A percentile compares a stretch with the other conserved stretches of the same genome.
phyloP scores from a whole-genome alignment of 2,113 vertebrate species.

The Lethenteron reissneri region DNA sequence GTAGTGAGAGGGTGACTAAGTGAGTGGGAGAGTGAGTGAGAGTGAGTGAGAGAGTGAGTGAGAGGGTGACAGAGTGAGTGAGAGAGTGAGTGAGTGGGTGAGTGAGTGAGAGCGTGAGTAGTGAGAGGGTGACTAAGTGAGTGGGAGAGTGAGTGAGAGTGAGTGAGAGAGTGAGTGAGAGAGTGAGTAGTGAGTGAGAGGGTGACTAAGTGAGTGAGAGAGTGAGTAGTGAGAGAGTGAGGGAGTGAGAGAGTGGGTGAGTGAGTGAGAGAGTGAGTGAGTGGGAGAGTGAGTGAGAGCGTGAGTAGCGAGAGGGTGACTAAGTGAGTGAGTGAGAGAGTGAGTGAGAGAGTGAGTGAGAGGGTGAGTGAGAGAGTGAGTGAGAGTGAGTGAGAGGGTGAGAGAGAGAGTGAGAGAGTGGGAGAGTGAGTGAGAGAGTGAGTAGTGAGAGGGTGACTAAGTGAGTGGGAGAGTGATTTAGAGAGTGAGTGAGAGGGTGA shows the following conservation, averaged over 20 bases:
- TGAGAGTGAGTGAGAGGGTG: background rate
- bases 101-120: background rate
- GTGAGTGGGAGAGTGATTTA: background rate
- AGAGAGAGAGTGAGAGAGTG: background rate
- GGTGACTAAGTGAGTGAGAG: background rate
- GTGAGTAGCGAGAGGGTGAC: background rate
- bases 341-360: too few species aligned
- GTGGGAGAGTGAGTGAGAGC: background rate
- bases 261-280: background rate
- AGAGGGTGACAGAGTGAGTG: background rate
- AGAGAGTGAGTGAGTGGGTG: background rate
- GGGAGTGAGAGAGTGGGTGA: background rate
- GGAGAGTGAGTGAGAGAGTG: background rate
- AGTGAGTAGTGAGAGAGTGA: background rate
- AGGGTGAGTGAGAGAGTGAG: background rate
- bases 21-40: background rate
- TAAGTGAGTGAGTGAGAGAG: background rate
- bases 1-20: background rate
- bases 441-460: background rate
- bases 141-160: background rate
- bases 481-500: background rate
- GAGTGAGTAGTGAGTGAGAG: background rate
- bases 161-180: background rate
- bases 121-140: background rate
- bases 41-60: background rate